phyloP scores from a whole-genome alignment of 2,113 vertebrate species.

The Pachypanchax playfairii region DNA sequence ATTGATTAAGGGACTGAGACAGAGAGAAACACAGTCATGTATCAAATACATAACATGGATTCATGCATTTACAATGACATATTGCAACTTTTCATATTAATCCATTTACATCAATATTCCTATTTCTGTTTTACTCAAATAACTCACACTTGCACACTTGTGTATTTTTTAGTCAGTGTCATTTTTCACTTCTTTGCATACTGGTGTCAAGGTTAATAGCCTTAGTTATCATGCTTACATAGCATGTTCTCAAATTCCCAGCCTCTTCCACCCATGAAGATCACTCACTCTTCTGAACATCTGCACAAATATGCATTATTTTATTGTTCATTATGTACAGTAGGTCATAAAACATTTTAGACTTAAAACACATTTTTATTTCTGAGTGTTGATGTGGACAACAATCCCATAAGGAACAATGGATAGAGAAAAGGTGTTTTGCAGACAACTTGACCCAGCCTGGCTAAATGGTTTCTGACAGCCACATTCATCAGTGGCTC shows the following conservation, averaged over 20 bases:
- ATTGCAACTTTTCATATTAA: constrained; percentile 59
- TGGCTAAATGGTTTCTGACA: constrained; percentile 71
- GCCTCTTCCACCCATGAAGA: constrained; percentile 22
- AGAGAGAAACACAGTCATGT: constrained; percentile 60
- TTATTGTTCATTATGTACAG: background rate
- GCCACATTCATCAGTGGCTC: constrained; percentile 74
- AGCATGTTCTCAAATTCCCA: constrained; percentile 53
- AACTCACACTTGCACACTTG: constrained; percentile 22
- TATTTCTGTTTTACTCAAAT: constrained; percentile 14
- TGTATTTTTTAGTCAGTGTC: constrained; percentile 38
- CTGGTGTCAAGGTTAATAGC: constrained; percentile 64
- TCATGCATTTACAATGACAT: constrained; percentile 55
- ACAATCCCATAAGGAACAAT: constrained; percentile 22
- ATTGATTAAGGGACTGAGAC: constrained; percentile 73
- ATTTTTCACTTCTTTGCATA: constrained; percentile 53
- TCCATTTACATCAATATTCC: constrained; percentile 52
- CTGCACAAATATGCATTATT: constrained; percentile 20
- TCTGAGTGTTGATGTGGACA: constrained; percentile 31
- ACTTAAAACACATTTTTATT: constrained; percentile 7
- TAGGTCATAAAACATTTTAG: constrained; percentile 4
- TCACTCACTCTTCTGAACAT: constrained; percentile 23
- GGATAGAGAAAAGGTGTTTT: constrained; percentile 51
- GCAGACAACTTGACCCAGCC: constrained; percentile 42
- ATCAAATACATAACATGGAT: constrained; percentile 68
- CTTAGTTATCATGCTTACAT: constrained; percentile 37